phyloP scores from a whole-genome alignment of 2,113 vertebrate species.

The Cettia cetti region DNA sequence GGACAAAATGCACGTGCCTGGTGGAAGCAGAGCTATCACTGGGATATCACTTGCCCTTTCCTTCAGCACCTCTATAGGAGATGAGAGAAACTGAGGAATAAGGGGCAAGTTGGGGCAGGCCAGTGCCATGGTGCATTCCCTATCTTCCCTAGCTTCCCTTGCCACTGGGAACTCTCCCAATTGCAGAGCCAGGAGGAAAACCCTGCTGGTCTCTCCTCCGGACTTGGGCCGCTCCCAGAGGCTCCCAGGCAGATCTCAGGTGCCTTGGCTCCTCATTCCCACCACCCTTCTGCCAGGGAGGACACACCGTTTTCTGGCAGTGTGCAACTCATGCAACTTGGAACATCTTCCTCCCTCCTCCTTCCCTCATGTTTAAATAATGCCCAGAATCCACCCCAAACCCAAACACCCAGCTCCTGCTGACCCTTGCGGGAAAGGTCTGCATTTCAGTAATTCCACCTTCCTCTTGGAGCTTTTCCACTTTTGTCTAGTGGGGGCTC shows the following conservation, averaged over 20 bases:
- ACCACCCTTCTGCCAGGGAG: not conserved
- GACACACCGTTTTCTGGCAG: not conserved
- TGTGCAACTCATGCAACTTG: not conserved
- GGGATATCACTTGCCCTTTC: not conserved
- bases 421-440: constrained; percentile 51
- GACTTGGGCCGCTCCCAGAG: not conserved
- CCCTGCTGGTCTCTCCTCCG: not conserved
- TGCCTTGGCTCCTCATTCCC: not conserved
- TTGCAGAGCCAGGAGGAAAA: not conserved
- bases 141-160: not conserved
- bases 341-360: not conserved
- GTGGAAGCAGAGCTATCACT: not conserved
- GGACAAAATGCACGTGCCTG: not conserved
- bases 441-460: constrained; percentile 59
- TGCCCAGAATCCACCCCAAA: constrained; percentile 11
- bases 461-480: constrained; percentile 69
- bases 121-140: not conserved
- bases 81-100: not conserved
- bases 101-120: not conserved
- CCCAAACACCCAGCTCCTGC: not conserved
- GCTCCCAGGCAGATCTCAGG: not conserved
- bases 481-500: constrained; percentile 60
- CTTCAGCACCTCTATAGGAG: not conserved
- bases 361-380: not conserved
- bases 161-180: not conserved